Evolutionary conservation across 2,797 vertebrate genomes (phyloP).

Genomic region (Enteromius afrohamiltoni): DNA sequence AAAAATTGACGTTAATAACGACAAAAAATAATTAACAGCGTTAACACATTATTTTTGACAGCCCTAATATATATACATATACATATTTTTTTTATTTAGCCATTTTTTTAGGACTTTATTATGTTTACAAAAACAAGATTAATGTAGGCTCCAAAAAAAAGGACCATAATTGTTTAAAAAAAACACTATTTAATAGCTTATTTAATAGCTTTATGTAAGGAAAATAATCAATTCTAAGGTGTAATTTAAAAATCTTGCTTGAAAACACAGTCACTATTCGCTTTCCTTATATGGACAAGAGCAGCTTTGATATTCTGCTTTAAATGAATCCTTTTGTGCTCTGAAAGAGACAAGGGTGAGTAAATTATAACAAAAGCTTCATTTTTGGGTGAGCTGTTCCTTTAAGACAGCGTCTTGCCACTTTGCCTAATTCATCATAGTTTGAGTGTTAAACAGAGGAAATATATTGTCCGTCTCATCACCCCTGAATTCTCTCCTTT

Average conservation of each 20-base stretch:
- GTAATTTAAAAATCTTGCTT: not conserved
- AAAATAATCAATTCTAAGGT: not conserved
- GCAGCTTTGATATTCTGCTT: not conserved
- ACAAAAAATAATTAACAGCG: too few species aligned
- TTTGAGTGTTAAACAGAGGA: slow-evolving; percentile 43
- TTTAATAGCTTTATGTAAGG: not conserved
- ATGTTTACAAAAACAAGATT: too few species aligned
- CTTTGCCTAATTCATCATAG: slow-evolving; percentile 33
- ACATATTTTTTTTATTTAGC: too few species aligned
- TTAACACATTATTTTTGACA: too few species aligned
- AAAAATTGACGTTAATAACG: too few species aligned
- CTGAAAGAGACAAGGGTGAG: not conserved
- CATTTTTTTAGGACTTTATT: too few species aligned
- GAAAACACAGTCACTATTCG: not conserved
- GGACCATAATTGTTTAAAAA: too few species aligned
- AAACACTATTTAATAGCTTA: too few species aligned
- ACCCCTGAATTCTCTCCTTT: slow-evolving; percentile 47
- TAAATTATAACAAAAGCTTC: slow-evolving; percentile 30
- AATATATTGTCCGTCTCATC: slow-evolving; percentile 47
- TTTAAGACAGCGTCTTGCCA: slow-evolving; percentile 6
- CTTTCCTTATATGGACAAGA: not conserved
- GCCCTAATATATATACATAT: too few species aligned
- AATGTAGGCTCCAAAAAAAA: too few species aligned
- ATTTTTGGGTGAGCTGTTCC: slow-evolving; percentile 16
- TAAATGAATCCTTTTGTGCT: slow-evolving; percentile 11